Base-by-base conservation (phyloP, 2,888 invertebrate species). In the Lymantria dispar region DNA sequence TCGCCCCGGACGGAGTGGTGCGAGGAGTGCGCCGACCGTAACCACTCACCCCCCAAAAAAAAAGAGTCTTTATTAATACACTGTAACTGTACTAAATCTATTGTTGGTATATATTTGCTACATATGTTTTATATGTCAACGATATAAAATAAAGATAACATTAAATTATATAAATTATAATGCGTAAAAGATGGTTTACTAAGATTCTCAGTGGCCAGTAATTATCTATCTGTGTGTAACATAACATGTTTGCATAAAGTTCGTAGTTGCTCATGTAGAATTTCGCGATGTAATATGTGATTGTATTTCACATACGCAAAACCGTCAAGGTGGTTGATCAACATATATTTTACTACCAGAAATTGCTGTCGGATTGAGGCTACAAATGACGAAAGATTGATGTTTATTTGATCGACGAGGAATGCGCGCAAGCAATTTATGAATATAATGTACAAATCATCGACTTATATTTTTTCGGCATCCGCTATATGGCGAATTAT, bases 151-250 rank as follows among this genome's bases (percentile, higher is more conserved):
- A 2, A 22, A 22, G 22, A 56, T 44, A 43, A 40, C 42, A 53
- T 50, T 63, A 49, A 59, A 52, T 52, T 57, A 62, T 46, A 58
- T 62, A 61, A 62, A 51, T 60, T 60, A 57, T 55, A 60, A 57
- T 49, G 55, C 53, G 42, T 49, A 51, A 54, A 33, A 68, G 79
- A 81, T 81, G 78, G 64, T 67, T 77, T 70, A 76, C 68, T 70
- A 61, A 80, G 79, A 81, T 76, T 62, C 47, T 48, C 9, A 22
- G 45, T 56, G 50, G 44, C 43, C 45, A 50, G 56, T 51, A 65
- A 67, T 65, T 65, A 67, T 54, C 52, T 47, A 56, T 59, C 47
- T 64, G 55, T 57, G 42, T 47, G 53, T 62, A 61, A 63, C 49
- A 54, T 56, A 50, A 60, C 49, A 51, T 43, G 56, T 62, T 55